Evolutionary conservation across 1,140 invertebrate species (phyloP).

Genomic region (Cryptotermes secundus): DNA sequence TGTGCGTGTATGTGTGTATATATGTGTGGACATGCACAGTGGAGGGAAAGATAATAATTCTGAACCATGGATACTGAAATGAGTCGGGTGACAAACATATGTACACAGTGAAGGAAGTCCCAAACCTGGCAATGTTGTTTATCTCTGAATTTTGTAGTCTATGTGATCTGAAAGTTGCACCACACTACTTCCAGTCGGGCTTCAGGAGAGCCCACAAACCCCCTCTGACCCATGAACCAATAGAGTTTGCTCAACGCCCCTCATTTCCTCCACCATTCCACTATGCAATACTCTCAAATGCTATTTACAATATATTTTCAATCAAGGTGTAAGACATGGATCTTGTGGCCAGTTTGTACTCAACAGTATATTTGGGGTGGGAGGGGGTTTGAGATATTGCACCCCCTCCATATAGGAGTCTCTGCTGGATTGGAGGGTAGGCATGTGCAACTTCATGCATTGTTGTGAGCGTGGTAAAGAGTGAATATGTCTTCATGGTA

Average conservation of each 20-base stretch:
- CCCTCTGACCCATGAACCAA: neutral
- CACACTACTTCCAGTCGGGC: slow-evolving; percentile 12
- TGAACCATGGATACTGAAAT: slow-evolving; percentile 27
- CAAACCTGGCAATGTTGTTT: slow-evolving; percentile 26
- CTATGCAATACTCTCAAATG: slow-evolving; percentile 25
- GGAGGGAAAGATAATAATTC: neutral
- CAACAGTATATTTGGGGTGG: too few species aligned
- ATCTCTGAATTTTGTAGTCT: slow-evolving; percentile 14
- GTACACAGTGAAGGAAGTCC: neutral
- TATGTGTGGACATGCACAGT: neutral
- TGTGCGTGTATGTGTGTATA: neutral
- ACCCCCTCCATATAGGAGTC: neutral
- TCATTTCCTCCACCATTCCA: slow-evolving; percentile 25
- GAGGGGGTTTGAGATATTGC: neutral
- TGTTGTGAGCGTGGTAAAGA: slow-evolving; percentile 26
- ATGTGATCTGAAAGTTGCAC: slow-evolving; percentile 21
- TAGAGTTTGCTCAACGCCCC: slow-evolving; percentile 23
- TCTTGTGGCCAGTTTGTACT: too few species aligned
- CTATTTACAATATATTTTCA: neutral
- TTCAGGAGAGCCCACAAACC: neutral
- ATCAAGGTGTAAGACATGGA: neutral
- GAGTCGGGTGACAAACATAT: slow-evolving; percentile 17
- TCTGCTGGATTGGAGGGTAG: slow-evolving; percentile 17
- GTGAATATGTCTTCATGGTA: slow-evolving; percentile 33
- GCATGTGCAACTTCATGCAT: neutral